Base-by-base conservation (phyloP, 2,113 vertebrate species). In the Pseudolaguvia tuberculata region DNA sequence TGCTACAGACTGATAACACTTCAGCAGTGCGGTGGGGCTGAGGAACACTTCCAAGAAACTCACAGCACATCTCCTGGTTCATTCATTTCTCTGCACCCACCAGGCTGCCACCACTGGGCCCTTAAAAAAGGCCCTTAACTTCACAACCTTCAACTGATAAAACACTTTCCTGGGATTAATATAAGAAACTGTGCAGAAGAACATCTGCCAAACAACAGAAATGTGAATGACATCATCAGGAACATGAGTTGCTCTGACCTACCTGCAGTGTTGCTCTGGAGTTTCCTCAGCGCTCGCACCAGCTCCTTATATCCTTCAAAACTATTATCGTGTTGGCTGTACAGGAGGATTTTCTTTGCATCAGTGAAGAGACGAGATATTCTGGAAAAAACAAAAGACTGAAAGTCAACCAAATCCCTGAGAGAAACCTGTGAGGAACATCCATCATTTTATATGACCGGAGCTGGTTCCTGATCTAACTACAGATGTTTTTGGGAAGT, bases 261-360 rank as follows among this genome's bases (percentile, higher is more conserved):
- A 98, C 97, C 85, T 83, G 90, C 85, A 50, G 80, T 85, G 80
- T 91, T 90, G 65, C 84, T 92, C 82, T 92, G 93, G 55, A 94
- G 81, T 79, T 94, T 93, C 75, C 83, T 92, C 71, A 97, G 85
- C 5, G 90, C 89, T 65, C 82, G 83, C 42, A 91, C 81, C 17
- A 93, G 85, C 3, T 84, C 88, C 51, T 80, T 89, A 84, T 90
- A 92, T 45, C 89, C 90, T 63, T 90, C 89, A 0, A 88, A 83
- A 85, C 93, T 98, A 1, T 89, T 94, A 83, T 99, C 95, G 39
- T 92, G 93, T 82, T 93, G 94, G 79, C 93, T 91, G 77, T 94
- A 98, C n/a, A 96, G 72, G 25, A 99, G 91, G 72, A 99, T 93
- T 76, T 94, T 94, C 86, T 88, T 94, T 81, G 91, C 95, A 80